phyloP scores from a whole-genome alignment of 37 sponge, comb jelly and placozoan species.

The Cladorhizidae sp. region DNA sequence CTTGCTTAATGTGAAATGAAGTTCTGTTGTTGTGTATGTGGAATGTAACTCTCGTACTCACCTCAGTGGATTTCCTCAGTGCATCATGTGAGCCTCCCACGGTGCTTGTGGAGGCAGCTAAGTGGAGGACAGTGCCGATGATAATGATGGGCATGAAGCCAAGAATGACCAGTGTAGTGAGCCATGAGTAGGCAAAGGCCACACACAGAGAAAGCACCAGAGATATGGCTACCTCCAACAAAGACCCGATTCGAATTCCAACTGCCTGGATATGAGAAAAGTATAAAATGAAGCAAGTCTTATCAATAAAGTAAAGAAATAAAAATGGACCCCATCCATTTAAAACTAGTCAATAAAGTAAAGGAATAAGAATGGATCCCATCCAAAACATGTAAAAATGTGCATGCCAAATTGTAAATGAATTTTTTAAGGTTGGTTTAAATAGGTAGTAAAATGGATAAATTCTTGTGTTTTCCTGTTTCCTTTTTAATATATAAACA shows the following conservation, averaged over 20 bases:
- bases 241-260: constrained; percentile 61
- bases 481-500: no score
- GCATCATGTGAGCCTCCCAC: constrained; percentile 17
- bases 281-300: no score
- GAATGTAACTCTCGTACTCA: constrained; percentile 23
- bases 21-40: not conserved
- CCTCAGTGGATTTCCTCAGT: constrained; percentile 48
- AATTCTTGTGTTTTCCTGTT: no score
- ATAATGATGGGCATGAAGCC: constrained; percentile 39
- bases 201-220: constrained; percentile 45
- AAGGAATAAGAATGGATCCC: no score
- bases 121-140: constrained; percentile 16
- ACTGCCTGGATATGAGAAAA: constrained; percentile 32
- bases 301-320: not conserved
- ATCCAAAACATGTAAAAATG: no score
- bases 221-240: constrained; percentile 28
- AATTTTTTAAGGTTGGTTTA: no score
- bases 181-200: constrained; percentile 76
- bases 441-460: no score
- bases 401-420: no score
- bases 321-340: no score
- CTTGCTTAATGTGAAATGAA: no score
- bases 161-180: constrained; percentile 57
- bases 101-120: not conserved
- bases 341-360: no score